Evolutionary conservation across 1,140 invertebrate genomes (phyloP).

Genomic region (Pseudomyrmex sp.): DNA sequence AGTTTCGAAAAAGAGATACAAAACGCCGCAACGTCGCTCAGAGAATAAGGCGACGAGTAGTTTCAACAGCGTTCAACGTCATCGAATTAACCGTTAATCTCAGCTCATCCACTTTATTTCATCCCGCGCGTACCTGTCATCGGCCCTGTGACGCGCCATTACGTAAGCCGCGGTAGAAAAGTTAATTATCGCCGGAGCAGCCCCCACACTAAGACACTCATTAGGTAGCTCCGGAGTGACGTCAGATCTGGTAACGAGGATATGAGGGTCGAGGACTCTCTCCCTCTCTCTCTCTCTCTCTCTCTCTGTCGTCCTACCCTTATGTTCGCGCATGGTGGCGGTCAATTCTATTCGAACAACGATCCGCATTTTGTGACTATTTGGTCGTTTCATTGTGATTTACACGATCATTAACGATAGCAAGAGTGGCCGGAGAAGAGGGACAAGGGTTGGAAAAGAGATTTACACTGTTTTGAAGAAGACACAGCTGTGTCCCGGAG

Average conservation of each 20-base stretch:
- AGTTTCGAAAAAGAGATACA: background rate
- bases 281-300: no score
- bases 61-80: constrained; percentile 48
- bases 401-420: constrained; percentile 75
- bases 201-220: constrained; percentile 64
- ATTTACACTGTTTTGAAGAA: constrained; percentile 67
- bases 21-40: background rate
- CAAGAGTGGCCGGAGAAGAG: background rate
- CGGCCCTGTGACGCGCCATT: constrained; percentile 58
- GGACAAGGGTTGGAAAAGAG: constrained; percentile 30
- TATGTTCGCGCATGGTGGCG: constrained; percentile 64
- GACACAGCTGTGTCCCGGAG: constrained; percentile 66
- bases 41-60: constrained; percentile 38
- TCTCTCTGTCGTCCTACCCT: constrained; percentile 59
- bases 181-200: constrained; percentile 66
- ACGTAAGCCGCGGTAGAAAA: constrained; percentile 65
- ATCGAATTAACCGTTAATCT: constrained; percentile 66
- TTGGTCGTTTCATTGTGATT: constrained; percentile 69
- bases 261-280: constrained; percentile 63
- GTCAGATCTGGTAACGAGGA: constrained; percentile 68
- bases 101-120: constrained; percentile 59
- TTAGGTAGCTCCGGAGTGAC: constrained; percentile 66
- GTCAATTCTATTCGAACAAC: constrained; percentile 60
- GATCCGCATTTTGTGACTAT: constrained; percentile 60
- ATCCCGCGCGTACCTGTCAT: constrained; percentile 67